phyloP scores from a whole-genome alignment of 2,888 invertebrate genomes.

The Balanococcus diminutus region DNA sequence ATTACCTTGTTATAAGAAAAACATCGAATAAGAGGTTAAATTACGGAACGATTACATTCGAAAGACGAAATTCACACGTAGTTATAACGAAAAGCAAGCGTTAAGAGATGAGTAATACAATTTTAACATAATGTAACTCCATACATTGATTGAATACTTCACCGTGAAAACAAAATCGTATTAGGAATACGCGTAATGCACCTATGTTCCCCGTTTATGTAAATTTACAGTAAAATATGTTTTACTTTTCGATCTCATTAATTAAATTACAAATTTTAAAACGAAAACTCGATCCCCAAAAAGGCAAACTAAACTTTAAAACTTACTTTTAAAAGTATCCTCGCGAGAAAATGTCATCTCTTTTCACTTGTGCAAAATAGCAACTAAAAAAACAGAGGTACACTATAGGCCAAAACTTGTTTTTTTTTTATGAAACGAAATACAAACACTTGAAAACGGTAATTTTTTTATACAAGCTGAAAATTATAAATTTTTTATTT shows the following conservation, averaged over 20 bases:
- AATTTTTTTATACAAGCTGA: not conserved
- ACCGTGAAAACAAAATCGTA: not conserved
- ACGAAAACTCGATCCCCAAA: not conserved
- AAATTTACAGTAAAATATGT: not conserved
- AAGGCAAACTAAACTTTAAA: not conserved
- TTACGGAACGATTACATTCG: not conserved
- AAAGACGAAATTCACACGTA: not conserved
- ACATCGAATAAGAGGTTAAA: not conserved
- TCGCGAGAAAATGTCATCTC: not conserved
- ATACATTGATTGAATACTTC: not conserved
- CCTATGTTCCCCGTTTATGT: not conserved
- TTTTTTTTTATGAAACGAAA: not conserved
- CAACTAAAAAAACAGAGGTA: not conserved
- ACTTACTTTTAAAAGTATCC: not conserved
- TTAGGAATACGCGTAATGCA: not conserved
- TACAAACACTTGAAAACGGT: not conserved
- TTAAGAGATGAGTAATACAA: constrained; percentile 10
- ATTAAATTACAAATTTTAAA: not conserved
- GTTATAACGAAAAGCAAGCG: not conserved
- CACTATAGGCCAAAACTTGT: not conserved
- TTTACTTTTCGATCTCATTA: not conserved
- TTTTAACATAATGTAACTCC: not conserved
- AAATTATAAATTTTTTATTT: constrained; percentile 11
- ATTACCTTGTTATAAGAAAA: not conserved
- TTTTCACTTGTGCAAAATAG: not conserved